Evolutionary conservation across 2,797 vertebrate genomes (phyloP).

Genomic region (Malurus leucopterus): DNA sequence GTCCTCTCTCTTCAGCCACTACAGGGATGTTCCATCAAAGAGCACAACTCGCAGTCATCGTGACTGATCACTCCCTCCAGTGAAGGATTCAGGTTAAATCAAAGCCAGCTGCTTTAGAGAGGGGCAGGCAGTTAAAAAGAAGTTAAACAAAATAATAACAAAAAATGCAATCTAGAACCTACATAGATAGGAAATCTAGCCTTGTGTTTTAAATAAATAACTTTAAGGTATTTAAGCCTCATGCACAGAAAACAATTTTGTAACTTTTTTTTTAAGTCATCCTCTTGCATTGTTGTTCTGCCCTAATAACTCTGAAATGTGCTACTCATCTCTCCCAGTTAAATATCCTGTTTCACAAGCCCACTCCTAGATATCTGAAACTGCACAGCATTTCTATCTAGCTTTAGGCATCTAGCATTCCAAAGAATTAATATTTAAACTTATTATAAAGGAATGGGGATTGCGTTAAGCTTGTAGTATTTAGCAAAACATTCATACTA

Average conservation of each 20-base stretch:
- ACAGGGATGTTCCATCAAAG: slow-evolving; percentile 49
- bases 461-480: slow-evolving; percentile 70
- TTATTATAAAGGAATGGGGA: slow-evolving; percentile 76
- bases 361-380: slow-evolving; percentile 74
- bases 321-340: slow-evolving; percentile 70
- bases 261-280: slow-evolving; percentile 50
- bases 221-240: slow-evolving; percentile 60
- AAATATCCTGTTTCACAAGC: slow-evolving; percentile 81
- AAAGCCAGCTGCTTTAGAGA: slow-evolving; percentile 72
- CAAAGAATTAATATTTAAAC: slow-evolving; percentile 82
- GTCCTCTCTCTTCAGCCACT: neutral
- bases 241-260: slow-evolving; percentile 62
- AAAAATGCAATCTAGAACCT: slow-evolving; percentile 29
- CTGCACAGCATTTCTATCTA: slow-evolving; percentile 70
- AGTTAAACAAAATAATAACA: slow-evolving; percentile 52
- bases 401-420: slow-evolving; percentile 79
- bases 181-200: neutral
- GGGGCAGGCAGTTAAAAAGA: neutral
- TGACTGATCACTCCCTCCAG: slow-evolving; percentile 63
- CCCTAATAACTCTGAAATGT: slow-evolving; percentile 70
- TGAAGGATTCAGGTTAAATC: slow-evolving; percentile 70
- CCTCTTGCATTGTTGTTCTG: slow-evolving; percentile 51
- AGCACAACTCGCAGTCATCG: slow-evolving; percentile 21
- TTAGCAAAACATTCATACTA: slow-evolving; percentile 69
- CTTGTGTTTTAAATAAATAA: slow-evolving; percentile 42